Conservation (phyloP, 2,113 vertebrate species). For the Pionites leucogaster region DNA sequence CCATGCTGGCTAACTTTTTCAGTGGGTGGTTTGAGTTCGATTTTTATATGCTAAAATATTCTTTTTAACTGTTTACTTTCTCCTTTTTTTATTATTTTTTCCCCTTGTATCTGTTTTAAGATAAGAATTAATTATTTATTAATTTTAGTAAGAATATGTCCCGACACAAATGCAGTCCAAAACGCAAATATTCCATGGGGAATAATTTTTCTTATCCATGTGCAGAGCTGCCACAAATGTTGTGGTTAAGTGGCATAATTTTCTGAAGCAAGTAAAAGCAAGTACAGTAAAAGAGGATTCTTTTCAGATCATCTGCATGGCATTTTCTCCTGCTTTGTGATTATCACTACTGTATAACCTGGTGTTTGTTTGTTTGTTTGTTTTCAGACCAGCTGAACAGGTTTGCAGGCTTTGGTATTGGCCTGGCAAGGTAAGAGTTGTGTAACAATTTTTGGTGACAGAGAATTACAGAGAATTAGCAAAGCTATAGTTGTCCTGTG, state of each 20-base stretch:
- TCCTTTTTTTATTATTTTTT: not conserved
- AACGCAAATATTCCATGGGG: not conserved
- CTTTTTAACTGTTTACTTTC: not conserved
- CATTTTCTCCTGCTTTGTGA: not conserved
- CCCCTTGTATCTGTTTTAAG: not conserved
- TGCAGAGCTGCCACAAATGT: not conserved
- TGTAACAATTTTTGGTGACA: not conserved
- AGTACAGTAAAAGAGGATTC: not conserved
- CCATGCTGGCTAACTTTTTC: not conserved
- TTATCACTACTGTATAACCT: constrained; percentile 32
- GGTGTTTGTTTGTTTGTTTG: constrained; percentile 55
- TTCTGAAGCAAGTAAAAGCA: not conserved
- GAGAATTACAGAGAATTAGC: not conserved
- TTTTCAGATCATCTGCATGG: not conserved
- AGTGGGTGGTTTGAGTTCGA: not conserved
- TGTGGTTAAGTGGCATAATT: not conserved
- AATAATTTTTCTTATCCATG: not conserved
- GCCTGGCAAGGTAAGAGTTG: constrained; percentile 88
- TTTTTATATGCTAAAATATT: not conserved
- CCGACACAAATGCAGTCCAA: not conserved
- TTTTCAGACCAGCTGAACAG: constrained; percentile 86
- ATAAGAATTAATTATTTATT: not conserved
- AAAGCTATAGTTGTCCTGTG: not conserved
- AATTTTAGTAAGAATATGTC: not conserved
- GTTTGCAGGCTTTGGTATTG: constrained; percentile 91